phyloP scores from a whole-genome alignment of 2,797 vertebrate genomes.

The Varecia variegata region DNA sequence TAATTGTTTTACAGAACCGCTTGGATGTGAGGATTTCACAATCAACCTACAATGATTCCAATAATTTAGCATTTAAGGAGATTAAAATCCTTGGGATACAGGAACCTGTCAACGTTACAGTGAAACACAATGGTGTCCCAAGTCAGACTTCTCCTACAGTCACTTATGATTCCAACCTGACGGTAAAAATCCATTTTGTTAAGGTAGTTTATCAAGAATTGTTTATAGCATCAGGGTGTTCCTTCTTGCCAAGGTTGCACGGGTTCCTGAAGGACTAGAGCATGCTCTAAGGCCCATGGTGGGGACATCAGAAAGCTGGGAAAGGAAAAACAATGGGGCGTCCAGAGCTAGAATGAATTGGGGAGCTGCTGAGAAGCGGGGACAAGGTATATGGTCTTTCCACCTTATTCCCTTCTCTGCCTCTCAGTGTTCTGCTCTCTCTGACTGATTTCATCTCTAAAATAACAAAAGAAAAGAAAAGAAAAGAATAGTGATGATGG shows the following conservation, averaged over 20 bases:
- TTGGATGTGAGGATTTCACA: conserved; percentile 82
- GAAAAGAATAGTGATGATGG: background rate
- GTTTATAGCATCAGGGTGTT: background rate
- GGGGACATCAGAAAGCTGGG: background rate
- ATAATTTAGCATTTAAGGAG: conserved; percentile 88
- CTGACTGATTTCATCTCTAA: background rate
- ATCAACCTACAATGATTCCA: conserved; percentile 85
- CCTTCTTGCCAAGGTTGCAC: background rate
- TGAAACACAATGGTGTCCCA: conserved; percentile 63
- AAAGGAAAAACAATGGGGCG: background rate
- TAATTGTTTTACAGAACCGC: conserved; percentile 78
- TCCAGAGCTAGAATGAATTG: background rate
- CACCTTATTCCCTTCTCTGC: background rate
- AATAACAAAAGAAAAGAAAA: background rate
- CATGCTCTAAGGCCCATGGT: accelerated
- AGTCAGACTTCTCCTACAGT: conserved; percentile 66
- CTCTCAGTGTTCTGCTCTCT: background rate
- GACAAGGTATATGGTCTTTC: background rate
- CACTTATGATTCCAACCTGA: conserved; percentile 76
- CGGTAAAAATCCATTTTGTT: conserved; percentile 80
- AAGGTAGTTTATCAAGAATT: background rate
- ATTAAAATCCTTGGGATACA: conserved; percentile 86
- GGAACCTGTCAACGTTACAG: background rate
- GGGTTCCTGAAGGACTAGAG: background rate
- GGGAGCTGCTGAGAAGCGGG: background rate